Percentiles rank a stretch among this genome's conserved stretches.
Conservation (phyloP, 2,113 vertebrate species). For the Gambusia holbrooki region DNA sequence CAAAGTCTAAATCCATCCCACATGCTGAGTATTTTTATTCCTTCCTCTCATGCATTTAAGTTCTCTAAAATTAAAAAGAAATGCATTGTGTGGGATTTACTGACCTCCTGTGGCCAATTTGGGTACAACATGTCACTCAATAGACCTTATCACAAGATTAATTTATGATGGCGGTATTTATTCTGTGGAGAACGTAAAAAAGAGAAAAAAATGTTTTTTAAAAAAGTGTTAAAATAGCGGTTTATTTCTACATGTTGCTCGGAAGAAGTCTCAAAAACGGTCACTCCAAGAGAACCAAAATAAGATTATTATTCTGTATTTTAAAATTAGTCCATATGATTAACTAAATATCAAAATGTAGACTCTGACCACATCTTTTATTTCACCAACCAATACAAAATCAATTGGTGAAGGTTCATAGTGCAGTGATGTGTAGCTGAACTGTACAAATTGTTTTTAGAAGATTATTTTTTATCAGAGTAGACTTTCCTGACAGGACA, state of each 20-base stretch:
- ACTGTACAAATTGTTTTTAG: neutral
- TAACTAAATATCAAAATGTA: neutral
- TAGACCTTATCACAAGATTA: neutral
- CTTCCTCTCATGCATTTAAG: neutral
- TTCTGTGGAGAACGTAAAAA: too few species aligned
- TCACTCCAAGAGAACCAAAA: too few species aligned
- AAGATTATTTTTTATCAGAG: neutral
- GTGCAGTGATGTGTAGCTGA: neutral
- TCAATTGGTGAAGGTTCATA: neutral
- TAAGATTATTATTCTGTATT: neutral
- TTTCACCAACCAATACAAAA: neutral
- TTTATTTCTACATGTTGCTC: too few species aligned
- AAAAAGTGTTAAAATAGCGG: too few species aligned
- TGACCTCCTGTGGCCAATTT: slow-evolving; percentile 1
- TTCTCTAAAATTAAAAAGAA: neutral
- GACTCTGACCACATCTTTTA: neutral
- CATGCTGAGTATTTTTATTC: neutral
- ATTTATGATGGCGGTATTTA: too few species aligned
- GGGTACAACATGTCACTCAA: neutral
- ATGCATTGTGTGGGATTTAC: neutral
- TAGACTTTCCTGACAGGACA: neutral
- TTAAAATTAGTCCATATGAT: neutral
- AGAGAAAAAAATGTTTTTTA: too few species aligned
- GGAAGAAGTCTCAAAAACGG: too few species aligned
- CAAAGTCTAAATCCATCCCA: neutral